Conservation (phyloP, 2,113 vertebrate species). For the Aldabrachelys gigantea region DNA sequence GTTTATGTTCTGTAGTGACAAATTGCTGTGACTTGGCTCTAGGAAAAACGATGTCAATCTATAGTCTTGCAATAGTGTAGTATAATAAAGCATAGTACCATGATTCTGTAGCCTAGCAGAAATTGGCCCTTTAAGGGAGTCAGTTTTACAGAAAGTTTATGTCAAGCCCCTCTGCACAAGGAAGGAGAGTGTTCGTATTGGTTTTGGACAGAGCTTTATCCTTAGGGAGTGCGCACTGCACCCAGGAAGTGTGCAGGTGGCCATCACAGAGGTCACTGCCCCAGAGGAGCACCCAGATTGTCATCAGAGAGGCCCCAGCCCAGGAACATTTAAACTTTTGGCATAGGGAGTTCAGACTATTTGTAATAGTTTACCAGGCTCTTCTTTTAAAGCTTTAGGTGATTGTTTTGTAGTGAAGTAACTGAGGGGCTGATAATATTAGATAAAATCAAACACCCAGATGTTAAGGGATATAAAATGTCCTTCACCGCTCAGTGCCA, state of each 20-base stretch:
- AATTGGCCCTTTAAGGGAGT: neutral
- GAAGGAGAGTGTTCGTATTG: neutral
- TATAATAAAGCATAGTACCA: neutral
- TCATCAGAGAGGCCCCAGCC: neutral
- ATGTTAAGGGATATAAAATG: neutral
- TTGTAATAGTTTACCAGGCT: neutral
- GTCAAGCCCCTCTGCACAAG: neutral
- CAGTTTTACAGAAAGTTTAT: neutral
- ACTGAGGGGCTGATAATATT: neutral
- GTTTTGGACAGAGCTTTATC: neutral
- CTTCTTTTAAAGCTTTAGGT: neutral
- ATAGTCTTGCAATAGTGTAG: no score
- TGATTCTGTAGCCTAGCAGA: neutral
- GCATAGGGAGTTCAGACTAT: neutral
- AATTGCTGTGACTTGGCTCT: accelerated
- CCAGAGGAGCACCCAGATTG: neutral
- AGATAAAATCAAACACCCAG: neutral
- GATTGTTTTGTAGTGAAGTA: neutral
- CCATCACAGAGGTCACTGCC: neutral
- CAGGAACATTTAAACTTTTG: neutral
- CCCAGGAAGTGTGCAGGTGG: neutral
- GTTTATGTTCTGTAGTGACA: neutral
- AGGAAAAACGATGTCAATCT: no score
- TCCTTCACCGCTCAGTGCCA: neutral
- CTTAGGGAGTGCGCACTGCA: neutral